Evolutionary conservation across 2,888 invertebrate genomes (phyloP), one percentile per base, ranked within the genome.

Genomic region (Dichetophora obliterata): DNA sequence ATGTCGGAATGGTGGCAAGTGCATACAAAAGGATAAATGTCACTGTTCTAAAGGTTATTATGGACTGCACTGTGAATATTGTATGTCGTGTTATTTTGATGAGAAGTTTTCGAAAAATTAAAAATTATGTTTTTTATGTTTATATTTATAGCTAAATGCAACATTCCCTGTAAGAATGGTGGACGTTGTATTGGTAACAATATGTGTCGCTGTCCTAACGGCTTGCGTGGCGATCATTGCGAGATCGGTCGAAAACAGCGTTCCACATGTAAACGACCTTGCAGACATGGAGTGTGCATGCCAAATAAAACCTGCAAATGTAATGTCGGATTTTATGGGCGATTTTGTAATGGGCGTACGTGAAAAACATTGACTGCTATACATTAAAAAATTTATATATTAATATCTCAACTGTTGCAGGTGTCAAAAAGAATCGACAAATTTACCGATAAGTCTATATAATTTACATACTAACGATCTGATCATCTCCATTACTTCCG

Each of bases 1-100:
- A 88, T 98, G 98, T 89, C 90, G 95, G 80, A 98, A 98, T 88
- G 97, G 97, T 24, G 98, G 98, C 5, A 96, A 96, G 89, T 98
- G 98, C 87, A 93, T 97, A 83, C 96, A 97, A 88, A 97, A 97
- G 89, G 97, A 98, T 88, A 95, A 94, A 34, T 98, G 98, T 86
- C 94, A 95, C 83, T 98, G 98, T 89, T 93, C 95, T 0, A 95
- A 94, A 87, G 98, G 98, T 61, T 98, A 95, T 88, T 96, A 95
- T 86, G 98, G 98, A 77, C 90, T 94, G 69, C 93, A 94, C 77
- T 98, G 97, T 89, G 96, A 97, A 92, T 95, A 94, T 90, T 96
- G 97, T 97, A 91, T 94, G 95, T 92, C 71, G 16, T 9, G 22
- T 52, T 54, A 4, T 31, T 3, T 31, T 31, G 31, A 5, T 31